Percentiles rank a stretch among this genome's conserved stretches.
Evolutionary conservation across 1,140 invertebrate species (phyloP).

Genomic region (Zaprionus kolodkinae): DNA sequence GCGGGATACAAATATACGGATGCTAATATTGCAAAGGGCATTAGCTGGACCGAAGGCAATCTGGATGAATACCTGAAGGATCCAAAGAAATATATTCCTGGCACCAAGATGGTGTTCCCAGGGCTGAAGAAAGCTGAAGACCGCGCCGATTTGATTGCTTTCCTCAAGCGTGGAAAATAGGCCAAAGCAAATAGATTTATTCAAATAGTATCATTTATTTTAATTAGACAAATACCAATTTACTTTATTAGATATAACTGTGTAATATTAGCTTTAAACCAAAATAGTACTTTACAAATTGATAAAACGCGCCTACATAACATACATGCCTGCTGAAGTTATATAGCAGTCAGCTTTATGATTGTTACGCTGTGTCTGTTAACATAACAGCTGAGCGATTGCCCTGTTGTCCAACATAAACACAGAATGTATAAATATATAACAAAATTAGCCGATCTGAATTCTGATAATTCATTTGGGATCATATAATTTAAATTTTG

Average conservation of each 20-base stretch:
- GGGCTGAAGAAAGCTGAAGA: conserved; percentile 92
- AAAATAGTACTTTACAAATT: not conserved
- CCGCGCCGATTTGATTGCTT: conserved; percentile 91
- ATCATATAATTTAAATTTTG: no score
- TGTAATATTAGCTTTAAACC: not conserved
- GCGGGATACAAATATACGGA: conserved; percentile 92
- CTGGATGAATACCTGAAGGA: conserved; percentile 90
- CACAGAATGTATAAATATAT: not conserved
- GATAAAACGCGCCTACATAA: not conserved
- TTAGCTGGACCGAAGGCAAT: conserved; percentile 77
- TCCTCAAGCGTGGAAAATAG: conserved; percentile 71
- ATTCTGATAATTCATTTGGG: not conserved
- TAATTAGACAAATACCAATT: not conserved
- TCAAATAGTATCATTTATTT: not conserved
- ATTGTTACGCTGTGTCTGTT: not conserved
- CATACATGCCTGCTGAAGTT: not conserved
- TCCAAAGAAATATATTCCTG: conserved; percentile 93
- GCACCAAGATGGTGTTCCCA: conserved; percentile 94
- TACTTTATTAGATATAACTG: not conserved
- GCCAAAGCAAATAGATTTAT: conserved; percentile 13
- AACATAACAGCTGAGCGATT: not conserved
- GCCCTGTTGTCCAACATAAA: not conserved
- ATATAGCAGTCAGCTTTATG: not conserved
- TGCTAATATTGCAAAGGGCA: conserved; percentile 94
- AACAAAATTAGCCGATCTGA: not conserved